Evolutionary conservation across 2,797 vertebrate species (phyloP), one percentile per base, ranked within the genome.

Genomic region (Ambastaia sidthimunki): DNA sequence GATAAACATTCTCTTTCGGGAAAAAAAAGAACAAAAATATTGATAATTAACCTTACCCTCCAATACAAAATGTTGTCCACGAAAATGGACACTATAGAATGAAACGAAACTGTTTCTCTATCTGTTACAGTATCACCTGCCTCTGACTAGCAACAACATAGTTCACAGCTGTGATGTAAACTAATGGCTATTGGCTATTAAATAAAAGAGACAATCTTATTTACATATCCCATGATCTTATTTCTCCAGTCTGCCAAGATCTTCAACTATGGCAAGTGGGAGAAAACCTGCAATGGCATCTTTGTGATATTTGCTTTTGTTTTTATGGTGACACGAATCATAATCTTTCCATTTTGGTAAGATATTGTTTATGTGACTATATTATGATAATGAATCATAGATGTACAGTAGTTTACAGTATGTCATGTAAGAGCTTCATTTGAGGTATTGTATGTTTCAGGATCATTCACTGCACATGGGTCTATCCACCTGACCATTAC

Each of bases 291-390:
- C 91, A 91, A 96, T 7, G 3, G 47, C 10, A 89, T 99, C n/a
- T 99, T 99, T 76, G 81, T 97, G 74, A 82, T 96, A 76, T 99
- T 99, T 75, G 89, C 96, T 0, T 4, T 91, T 0, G 66, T 91
- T 0, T 98, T 98, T 83, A 94, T 97, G 85, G 87, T 95, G 80
- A 97, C 95, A 0, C 93, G 97, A 11, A 91, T 99, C 28, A 78
- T 99, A 72, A 90, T 98, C 74, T 98, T 97, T 79, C 97, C 97
- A 4, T 97, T 95, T 84, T 98, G 97, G 97, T 98, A 91, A 95
- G 96, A 81, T 78, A 9, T 21, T 21, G 44, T 44, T n/a, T 31
- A 41, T 18, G 37, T 31, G 21, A 2, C 19, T 67, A 2, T 44
- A 48, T 4, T 13, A 44, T 3, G 54, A 44, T 44, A 11, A 44